These are phyloP conservation scores for Rattus norvegicus DNA, from an alignment of 2,113 vertebrate species.

Conservation along the genomic window GRCr8 NC_086027.1:30754501-30755000, in stretches of 20 bases:
- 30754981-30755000: neutral
- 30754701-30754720: neutral
- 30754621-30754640: neutral
- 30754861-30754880: neutral
- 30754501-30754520: neutral
- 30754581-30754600: neutral
- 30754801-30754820: neutral
- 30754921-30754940: neutral
- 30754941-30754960: neutral
- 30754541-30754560: neutral
- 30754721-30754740: accelerated
- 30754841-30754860: neutral
- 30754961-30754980: neutral
- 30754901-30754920: too few species aligned
- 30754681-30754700: neutral
- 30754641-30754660: neutral
- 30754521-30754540: neutral
- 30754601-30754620: neutral
- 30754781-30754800: neutral
- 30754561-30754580: too few species aligned
- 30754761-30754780: neutral
- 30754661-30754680: neutral
- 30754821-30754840: neutral
- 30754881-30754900: neutral
- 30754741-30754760: neutral